Conservation (phyloP, 2,888 invertebrate species). For the Synanthedon tipuliformis region DNA sequence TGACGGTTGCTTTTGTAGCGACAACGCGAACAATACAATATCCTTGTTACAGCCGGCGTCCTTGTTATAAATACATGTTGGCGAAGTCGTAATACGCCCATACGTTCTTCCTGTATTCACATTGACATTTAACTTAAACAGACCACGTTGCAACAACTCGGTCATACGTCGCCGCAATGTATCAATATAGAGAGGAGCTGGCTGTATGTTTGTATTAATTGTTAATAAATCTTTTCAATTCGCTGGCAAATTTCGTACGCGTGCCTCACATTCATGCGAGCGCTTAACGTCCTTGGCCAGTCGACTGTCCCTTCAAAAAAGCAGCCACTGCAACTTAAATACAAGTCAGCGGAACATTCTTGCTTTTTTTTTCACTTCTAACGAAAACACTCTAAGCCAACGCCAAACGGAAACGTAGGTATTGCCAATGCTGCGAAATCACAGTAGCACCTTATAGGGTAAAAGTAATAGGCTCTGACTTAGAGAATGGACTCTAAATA, state of each 20-base stretch:
- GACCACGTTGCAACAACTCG: conserved; percentile 12
- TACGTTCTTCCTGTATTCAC: conserved; percentile 49
- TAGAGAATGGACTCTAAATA: too few species aligned
- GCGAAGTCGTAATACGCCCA: conserved; percentile 29
- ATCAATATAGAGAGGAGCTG: conserved; percentile 14
- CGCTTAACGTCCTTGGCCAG: conserved; percentile 42
- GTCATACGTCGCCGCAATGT: conserved; percentile 25
- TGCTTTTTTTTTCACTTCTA: too few species aligned
- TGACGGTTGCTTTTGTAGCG: not conserved
- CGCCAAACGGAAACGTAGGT: too few species aligned
- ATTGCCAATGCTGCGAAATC: too few species aligned
- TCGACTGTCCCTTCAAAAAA: conserved; percentile 37
- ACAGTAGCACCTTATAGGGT: too few species aligned
- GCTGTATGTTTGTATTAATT: conserved; percentile 25
- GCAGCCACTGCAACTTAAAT: not conserved
- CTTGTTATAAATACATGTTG: conserved; percentile 37
- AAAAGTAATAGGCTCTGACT: too few species aligned
- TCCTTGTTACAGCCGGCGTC: conserved; percentile 14
- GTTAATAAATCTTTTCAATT: conserved; percentile 26
- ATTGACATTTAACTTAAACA: conserved; percentile 52
- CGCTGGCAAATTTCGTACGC: conserved; percentile 28
- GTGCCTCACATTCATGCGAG: conserved; percentile 29
- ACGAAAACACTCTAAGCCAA: too few species aligned
- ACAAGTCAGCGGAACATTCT: not conserved
- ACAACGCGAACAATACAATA: not conserved